Base-by-base conservation (phyloP, 30 jellyfish, hydroid and myxozoan species). In the Pseudorhiza aurosa region DNA sequence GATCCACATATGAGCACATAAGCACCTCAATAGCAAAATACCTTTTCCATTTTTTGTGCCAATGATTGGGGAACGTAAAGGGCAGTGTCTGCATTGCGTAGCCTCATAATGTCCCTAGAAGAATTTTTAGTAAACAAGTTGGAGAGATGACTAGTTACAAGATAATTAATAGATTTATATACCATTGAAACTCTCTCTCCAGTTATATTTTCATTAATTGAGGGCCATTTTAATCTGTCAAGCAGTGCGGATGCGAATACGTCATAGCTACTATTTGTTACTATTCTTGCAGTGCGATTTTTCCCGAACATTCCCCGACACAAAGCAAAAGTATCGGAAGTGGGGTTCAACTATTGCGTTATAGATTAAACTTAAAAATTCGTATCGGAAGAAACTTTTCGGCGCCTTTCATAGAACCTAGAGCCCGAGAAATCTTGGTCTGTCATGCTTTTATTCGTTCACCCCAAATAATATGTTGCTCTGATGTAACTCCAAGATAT, bases 151-250 rank as follows among this genome's bases (percentile, higher is more conserved):
- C 11, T 57, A 22, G 71, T 6, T 57, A 39, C 11, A 57, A 57
- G 60, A 0, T 17, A 2, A 8, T 57, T 57, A 10, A 57, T 9
- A 6, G 39, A 57, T 57, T 57, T 57, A 21, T 57, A 21, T 8
- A 11, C 71, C 71, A 57, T 11, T 17, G 71, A 17, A 57, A 22
- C 39, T 57, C 40, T 57, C 44, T 57, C 71, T 57, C 71, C 71
- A 57, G 10, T 21, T 29, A 29, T 17, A 22, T 2, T 57, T 25
- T 21, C 71, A 22, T 57, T 4, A 57, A 57, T 5, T 11, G 71
- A 57, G 11, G 71, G 71, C 71, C 39, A 21, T 8, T 22, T 2
- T 21, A 22, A 57, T 4, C 9, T 46, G 19, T 8, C 15, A 4
- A 57, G 17, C 0, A 57, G 39, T 0, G 71, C 6, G 71, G 71